Evolutionary conservation across 2,888 invertebrate genomes (phyloP).

Genomic region (Dusona sp.): DNA sequence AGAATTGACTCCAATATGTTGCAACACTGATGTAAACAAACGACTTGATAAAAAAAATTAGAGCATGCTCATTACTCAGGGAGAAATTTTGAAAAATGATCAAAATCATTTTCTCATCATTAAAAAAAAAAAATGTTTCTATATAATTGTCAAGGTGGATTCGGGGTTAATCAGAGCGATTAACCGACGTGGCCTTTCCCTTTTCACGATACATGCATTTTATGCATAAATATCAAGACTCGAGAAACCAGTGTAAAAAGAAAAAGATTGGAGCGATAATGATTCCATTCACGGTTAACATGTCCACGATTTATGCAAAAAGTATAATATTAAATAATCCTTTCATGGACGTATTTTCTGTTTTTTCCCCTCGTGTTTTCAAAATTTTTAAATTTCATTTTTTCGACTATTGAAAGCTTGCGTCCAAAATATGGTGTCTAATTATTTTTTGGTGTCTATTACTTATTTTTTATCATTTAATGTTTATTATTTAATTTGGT

Average conservation of each 20-base stretch:
- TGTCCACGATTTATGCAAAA: conserved; percentile 39
- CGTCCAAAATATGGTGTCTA: neutral
- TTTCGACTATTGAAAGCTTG: neutral
- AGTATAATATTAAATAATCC: neutral
- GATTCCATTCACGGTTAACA: conserved; percentile 53
- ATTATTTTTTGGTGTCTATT: too few species aligned
- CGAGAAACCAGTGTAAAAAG: conserved; percentile 4
- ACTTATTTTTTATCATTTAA: too few species aligned
- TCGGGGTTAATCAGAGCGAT: conserved; percentile 54
- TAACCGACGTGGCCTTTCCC: conserved; percentile 51
- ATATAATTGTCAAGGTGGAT: conserved; percentile 3
- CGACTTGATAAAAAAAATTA: conserved; percentile 25
- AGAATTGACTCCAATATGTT: neutral
- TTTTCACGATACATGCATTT: conserved; percentile 17
- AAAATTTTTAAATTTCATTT: conserved; percentile 1
- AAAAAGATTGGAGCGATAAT: conserved; percentile 30
- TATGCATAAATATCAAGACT: conserved; percentile 33
- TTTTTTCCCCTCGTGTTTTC: neutral
- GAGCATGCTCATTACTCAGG: conserved; percentile 26
- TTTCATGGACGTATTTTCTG: neutral
- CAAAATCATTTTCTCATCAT: conserved; percentile 17
- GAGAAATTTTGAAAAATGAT: conserved; percentile 18
- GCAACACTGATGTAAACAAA: neutral
- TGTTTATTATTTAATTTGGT: neutral
- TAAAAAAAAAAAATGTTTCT: conserved; percentile 15